Percentiles rank a stretch among this genome's conserved stretches.
These are phyloP conservation scores for Polyergus mexicanus DNA, from an alignment of 1,140 invertebrate species.

Conservation along the genomic window DNA sequence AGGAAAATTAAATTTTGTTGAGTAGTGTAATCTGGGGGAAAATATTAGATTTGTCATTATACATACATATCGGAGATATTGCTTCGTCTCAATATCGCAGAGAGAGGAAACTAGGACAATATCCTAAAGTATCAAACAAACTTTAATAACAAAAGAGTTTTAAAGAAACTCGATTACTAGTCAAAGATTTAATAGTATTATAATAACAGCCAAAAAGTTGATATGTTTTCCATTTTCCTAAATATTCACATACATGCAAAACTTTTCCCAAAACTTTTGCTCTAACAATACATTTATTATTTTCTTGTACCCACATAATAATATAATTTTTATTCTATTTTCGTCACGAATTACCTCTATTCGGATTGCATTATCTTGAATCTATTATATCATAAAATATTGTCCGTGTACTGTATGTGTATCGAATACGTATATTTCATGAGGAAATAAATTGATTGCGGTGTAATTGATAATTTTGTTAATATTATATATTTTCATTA, in stretches of 20 bases:
- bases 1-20: slow-evolving; percentile 41
- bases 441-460: slow-evolving; percentile 40
- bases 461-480: slow-evolving; percentile 35
- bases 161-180: background rate
- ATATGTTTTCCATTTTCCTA: background rate
- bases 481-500: slow-evolving; percentile 30
- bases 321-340: slow-evolving; percentile 12
- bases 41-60: slow-evolving; percentile 45
- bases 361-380: background rate
- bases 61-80: slow-evolving; percentile 7
- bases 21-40: slow-evolving; percentile 42
- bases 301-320: background rate
- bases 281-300: background rate
- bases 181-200: background rate
- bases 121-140: background rate
- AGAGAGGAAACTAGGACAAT: slow-evolving; percentile 43
- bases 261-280: background rate
- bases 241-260: background rate
- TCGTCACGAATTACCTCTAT: slow-evolving; percentile 2
- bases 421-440: background rate
- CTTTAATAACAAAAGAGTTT: background rate
- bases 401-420: background rate
- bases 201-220: background rate
- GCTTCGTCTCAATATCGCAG: slow-evolving; percentile 32
- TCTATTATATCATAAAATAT: slow-evolving; percentile 31